Percentiles rank a stretch among this genome's conserved stretches.
Evolutionary conservation across 2,797 vertebrate species (phyloP).

Genomic region (Sparus aurata): DNA sequence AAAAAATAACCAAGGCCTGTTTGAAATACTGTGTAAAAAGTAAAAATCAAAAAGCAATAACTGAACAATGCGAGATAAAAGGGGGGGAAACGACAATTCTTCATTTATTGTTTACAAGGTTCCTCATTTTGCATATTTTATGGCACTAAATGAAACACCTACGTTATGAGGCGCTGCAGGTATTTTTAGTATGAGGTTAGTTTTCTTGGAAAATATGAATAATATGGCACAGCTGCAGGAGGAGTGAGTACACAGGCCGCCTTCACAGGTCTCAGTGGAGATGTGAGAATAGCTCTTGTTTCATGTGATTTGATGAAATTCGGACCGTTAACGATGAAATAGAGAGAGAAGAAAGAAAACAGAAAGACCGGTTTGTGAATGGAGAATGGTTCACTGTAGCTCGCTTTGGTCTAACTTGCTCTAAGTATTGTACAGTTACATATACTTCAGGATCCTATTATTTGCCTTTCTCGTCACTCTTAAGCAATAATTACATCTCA

Average conservation of each 20-base stretch:
- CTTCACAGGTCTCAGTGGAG: constrained; percentile 34
- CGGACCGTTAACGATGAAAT: background rate
- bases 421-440: constrained; percentile 36
- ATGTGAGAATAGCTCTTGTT: constrained; percentile 33
- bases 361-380: background rate
- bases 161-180: constrained; percentile 39
- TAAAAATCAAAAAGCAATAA: constrained; percentile 23
- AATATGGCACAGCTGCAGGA: constrained; percentile 54
- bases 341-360: background rate
- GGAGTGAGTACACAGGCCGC: constrained; percentile 14
- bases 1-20: constrained; percentile 21
- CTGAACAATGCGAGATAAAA: constrained; percentile 33
- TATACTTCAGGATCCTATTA: constrained; percentile 23
- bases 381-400: constrained; percentile 27
- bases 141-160: constrained; percentile 72
- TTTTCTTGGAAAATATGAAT: constrained; percentile 28
- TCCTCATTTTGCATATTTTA: constrained; percentile 82
- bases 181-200: constrained; percentile 66
- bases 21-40: constrained; percentile 21
- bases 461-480: constrained; percentile 57
- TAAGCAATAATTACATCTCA: constrained; percentile 50
- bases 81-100: constrained; percentile 3
- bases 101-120: constrained; percentile 47
- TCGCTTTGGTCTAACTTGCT: constrained; percentile 73
- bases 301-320: constrained; percentile 31